These are phyloP conservation scores for Zele albiditarsus DNA, from an alignment of 2,888 invertebrate genomes.

Conservation along the genomic window DNA sequence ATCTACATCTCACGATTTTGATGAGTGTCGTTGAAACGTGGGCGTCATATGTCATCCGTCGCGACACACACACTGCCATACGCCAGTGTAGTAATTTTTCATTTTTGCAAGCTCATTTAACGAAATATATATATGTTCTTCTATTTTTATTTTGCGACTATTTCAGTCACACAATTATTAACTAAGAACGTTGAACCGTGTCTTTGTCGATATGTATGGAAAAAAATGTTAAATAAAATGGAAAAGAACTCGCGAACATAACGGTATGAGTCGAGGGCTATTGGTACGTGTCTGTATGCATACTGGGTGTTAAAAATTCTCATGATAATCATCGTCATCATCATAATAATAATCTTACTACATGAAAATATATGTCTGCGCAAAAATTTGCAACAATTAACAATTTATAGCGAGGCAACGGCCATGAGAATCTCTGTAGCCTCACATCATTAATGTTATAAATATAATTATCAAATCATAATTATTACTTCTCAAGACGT, in stretches of 20 bases:
- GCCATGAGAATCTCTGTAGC: not conserved
- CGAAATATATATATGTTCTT: too few relatives aligned
- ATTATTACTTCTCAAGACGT: not conserved
- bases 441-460: not conserved
- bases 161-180: not conserved
- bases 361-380: not conserved
- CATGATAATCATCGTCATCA: not conserved
- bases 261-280: conserved; percentile 2
- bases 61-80: not conserved
- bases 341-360: not conserved
- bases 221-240: not conserved
- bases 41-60: conserved; percentile 6
- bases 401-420: not conserved
- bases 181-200: not conserved
- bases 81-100: not conserved
- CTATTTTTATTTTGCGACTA: too few relatives aligned
- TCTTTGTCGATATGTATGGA: not conserved
- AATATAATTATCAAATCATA: not conserved
- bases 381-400: not conserved
- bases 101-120: not conserved
- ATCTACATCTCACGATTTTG: not conserved
- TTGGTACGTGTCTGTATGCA: conserved; percentile 21
- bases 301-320: conserved; percentile 7
- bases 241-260: conserved; percentile 5
- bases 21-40: conserved; percentile 6